Percentiles rank a stretch among this genome's conserved stretches.
Conservation (phyloP, 2,888 invertebrate genomes). For the Prosopocoilus inquinatus region DNA sequence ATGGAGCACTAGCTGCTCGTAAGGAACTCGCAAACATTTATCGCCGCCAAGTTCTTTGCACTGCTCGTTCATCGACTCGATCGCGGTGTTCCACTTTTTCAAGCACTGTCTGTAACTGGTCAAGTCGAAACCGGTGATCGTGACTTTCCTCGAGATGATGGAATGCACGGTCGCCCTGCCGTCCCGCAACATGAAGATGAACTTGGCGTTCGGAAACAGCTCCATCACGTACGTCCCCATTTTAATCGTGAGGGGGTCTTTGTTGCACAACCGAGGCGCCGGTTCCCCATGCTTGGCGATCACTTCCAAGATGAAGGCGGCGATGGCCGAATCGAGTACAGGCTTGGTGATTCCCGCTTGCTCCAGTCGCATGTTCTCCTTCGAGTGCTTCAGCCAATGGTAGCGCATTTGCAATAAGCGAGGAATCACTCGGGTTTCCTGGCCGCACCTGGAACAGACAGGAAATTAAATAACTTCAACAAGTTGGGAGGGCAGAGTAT, state of each 20-base stretch:
- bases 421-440: slow-evolving; percentile 96
- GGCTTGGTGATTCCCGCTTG: slow-evolving; percentile 93
- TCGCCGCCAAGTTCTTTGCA: slow-evolving; percentile 77
- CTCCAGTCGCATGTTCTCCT: slow-evolving; percentile 84
- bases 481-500: no score
- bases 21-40: slow-evolving; percentile 85
- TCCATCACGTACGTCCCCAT: slow-evolving; percentile 93
- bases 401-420: slow-evolving; percentile 91
- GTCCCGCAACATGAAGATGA: slow-evolving; percentile 97
- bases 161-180: slow-evolving; percentile 98
- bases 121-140: slow-evolving; percentile 80
- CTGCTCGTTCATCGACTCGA: slow-evolving; percentile 91
- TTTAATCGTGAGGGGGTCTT: slow-evolving; percentile 97
- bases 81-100: slow-evolving; percentile 95
- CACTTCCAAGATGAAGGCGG: slow-evolving; percentile 94
- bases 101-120: slow-evolving; percentile 91
- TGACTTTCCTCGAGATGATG: slow-evolving; percentile 85
- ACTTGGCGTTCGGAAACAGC: slow-evolving; percentile 96
- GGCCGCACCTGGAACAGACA: slow-evolving; percentile 73
- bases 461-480: slow-evolving; percentile 7
- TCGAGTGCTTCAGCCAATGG: slow-evolving; percentile 93
- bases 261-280: slow-evolving; percentile 94
- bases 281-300: slow-evolving; percentile 95
- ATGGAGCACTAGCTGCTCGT: slow-evolving; percentile 95
- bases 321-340: slow-evolving; percentile 91